These are phyloP conservation scores for Subanguina moxae DNA, from an alignment of 1,140 invertebrate species.

Conservation along the genomic window DNA sequence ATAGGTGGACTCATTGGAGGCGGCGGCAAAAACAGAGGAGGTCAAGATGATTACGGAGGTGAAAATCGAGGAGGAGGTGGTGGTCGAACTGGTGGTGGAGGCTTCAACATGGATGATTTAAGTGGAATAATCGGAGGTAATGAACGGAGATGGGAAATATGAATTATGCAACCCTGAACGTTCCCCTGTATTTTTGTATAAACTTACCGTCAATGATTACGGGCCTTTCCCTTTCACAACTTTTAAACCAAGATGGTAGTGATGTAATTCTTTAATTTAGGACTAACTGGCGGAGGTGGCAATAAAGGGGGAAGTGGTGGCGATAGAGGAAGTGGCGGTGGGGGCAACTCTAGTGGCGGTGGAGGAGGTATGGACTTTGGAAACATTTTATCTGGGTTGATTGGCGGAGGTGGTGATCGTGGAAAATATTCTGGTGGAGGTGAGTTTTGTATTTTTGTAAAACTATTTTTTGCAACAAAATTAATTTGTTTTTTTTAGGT, in stretches of 20 bases:
- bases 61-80: conserved; percentile 9
- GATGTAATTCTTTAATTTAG: not conserved
- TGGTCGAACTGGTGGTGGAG: conserved; percentile 31
- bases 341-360: conserved; percentile 30
- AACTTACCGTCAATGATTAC: too few relatives aligned
- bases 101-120: conserved; percentile 32
- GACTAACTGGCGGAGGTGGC: conserved; percentile 1
- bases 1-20: conserved; percentile 43
- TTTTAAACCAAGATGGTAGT: too few relatives aligned
- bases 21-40: conserved; percentile 36
- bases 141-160: too few relatives aligned
- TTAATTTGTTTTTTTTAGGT: conserved; percentile 26
- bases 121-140: conserved; percentile 34
- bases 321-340: conserved; percentile 20
- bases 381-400: conserved; percentile 41
- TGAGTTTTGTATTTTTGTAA: conserved; percentile 16
- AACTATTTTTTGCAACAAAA: not conserved
- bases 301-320: conserved; percentile 9
- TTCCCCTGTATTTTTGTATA: too few relatives aligned
- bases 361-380: conserved; percentile 27
- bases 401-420: conserved; percentile 42
- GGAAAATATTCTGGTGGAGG: conserved; percentile 48
- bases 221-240: too few relatives aligned
- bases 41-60: conserved; percentile 2
- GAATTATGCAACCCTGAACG: too few relatives aligned